Percentiles rank a stretch among this genome's conserved stretches.
Conservation (phyloP, 2,888 invertebrate species). For the Andricus curvator region DNA sequence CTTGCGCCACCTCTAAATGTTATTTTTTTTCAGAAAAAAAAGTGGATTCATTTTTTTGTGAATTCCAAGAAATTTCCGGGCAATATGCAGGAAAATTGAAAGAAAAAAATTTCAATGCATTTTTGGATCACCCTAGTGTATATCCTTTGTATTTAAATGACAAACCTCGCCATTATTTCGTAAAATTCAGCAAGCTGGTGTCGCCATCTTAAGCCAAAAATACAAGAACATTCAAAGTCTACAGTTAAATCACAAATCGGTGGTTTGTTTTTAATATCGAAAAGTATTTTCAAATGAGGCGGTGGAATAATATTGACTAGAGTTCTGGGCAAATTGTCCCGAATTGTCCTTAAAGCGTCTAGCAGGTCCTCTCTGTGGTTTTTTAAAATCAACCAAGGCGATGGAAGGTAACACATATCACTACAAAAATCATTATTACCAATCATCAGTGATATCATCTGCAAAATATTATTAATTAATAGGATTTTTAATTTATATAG, state of each 20-base stretch:
- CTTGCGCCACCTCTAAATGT: too few species aligned
- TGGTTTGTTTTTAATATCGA: slow-evolving; percentile 72
- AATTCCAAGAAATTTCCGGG: too few species aligned
- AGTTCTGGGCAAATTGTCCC: slow-evolving; percentile 82
- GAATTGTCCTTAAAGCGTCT: slow-evolving; percentile 79
- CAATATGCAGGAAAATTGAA: too few species aligned
- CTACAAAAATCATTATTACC: slow-evolving; percentile 83
- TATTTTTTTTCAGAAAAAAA: too few species aligned
- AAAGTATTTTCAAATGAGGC: slow-evolving; percentile 78
- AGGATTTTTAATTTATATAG: not conserved
- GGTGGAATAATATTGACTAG: slow-evolving; percentile 81
- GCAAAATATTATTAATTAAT: slow-evolving; percentile 60
- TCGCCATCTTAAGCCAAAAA: slow-evolving; percentile 77
- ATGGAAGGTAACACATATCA: slow-evolving; percentile 79
- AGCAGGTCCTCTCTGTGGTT: slow-evolving; percentile 79
- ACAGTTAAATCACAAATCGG: slow-evolving; percentile 76
- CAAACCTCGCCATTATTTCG: slow-evolving; percentile 77
- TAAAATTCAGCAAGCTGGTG: slow-evolving; percentile 72
- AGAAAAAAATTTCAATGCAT: too few species aligned
- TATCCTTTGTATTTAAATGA: not conserved
- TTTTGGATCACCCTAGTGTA: too few species aligned
- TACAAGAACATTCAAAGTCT: slow-evolving; percentile 81
- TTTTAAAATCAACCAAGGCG: slow-evolving; percentile 76
- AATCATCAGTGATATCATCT: slow-evolving; percentile 82
- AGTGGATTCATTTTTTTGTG: too few species aligned